phyloP scores from a whole-genome alignment of 2,888 invertebrate genomes.

The Rhagonycha fulva region DNA sequence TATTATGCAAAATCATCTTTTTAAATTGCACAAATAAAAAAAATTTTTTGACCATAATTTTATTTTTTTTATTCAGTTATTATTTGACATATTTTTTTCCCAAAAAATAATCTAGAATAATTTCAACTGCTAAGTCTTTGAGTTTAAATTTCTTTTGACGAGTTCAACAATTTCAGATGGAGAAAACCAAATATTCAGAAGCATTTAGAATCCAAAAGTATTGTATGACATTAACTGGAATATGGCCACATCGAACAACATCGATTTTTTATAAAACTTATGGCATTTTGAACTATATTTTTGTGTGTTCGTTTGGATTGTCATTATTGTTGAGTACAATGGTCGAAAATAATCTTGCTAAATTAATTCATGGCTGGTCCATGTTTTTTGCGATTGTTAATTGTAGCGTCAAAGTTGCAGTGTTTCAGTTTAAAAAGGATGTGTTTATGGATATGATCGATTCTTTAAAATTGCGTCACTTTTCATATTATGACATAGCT shows the following conservation, averaged over 20 bases:
- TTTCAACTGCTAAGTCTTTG: too few relatives aligned
- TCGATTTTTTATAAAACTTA: slow-evolving; percentile 4
- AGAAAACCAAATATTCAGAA: slow-evolving; percentile 4
- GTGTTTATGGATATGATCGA: slow-evolving; percentile 16
- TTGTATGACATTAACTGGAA: slow-evolving; percentile 15
- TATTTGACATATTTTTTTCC: too few relatives aligned
- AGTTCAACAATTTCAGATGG: neutral
- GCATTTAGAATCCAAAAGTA: slow-evolving; percentile 13
- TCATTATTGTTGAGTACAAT: slow-evolving; percentile 10
- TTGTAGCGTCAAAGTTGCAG: slow-evolving; percentile 15
- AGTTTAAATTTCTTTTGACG: too few relatives aligned
- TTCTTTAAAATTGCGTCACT: slow-evolving; percentile 18
- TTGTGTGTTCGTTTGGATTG: neutral
- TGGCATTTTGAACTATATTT: neutral
- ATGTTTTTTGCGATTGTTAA: slow-evolving; percentile 18
- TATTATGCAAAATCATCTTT: too few relatives aligned
- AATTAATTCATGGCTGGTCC: slow-evolving; percentile 13
- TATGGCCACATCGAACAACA: slow-evolving; percentile 12
- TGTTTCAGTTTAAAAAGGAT: slow-evolving; percentile 10
- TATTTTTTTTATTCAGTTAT: too few relatives aligned
- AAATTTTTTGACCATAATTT: too few relatives aligned
- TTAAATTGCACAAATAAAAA: too few relatives aligned
- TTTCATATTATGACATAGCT: slow-evolving; percentile 11
- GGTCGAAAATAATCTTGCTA: slow-evolving; percentile 6
- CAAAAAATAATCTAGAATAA: too few relatives aligned